These are phyloP conservation scores for Heteromormyrus szaboi DNA, from an alignment of 2,797 vertebrate species.

Conservation along the genomic window DNA sequence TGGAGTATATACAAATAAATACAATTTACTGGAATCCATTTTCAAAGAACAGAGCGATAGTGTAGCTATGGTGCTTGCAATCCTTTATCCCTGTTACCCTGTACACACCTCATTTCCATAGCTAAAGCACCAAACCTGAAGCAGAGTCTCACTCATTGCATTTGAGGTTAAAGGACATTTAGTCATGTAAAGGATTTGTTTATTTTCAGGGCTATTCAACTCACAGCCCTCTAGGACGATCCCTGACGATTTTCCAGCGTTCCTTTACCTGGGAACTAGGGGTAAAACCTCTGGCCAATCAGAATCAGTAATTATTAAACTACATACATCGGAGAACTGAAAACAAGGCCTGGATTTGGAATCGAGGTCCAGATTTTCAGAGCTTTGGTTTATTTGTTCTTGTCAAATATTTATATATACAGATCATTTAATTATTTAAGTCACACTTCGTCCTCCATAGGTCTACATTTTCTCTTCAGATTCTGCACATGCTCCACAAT, in stretches of 20 bases:
- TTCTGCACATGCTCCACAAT: not conserved
- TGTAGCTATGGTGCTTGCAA: not conserved
- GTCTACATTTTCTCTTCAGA: not conserved
- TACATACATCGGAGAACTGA: too few species aligned
- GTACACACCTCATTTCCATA: not conserved
- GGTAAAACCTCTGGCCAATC: not conserved
- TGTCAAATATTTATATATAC: not conserved
- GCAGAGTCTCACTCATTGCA: not conserved
- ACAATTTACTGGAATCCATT: not conserved
- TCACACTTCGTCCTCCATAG: not conserved
- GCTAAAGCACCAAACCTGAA: not conserved
- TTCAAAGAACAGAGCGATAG: not conserved
- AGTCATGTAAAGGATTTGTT: not conserved
- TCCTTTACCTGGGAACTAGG: not conserved
- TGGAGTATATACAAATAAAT: not conserved
- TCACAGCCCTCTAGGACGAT: too few species aligned
- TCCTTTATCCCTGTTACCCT: not conserved
- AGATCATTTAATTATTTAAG: not conserved
- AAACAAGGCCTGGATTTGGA: not conserved
- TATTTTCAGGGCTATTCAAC: too few species aligned
- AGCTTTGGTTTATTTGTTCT: not conserved
- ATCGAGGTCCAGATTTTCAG: not conserved
- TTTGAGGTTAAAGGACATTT: not conserved
- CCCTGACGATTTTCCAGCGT: too few species aligned
- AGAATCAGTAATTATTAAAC: not conserved